Evolutionary conservation across 2,113 vertebrate species (phyloP), one percentile per base, ranked within the genome.

Genomic region (Stercorarius parasiticus): DNA sequence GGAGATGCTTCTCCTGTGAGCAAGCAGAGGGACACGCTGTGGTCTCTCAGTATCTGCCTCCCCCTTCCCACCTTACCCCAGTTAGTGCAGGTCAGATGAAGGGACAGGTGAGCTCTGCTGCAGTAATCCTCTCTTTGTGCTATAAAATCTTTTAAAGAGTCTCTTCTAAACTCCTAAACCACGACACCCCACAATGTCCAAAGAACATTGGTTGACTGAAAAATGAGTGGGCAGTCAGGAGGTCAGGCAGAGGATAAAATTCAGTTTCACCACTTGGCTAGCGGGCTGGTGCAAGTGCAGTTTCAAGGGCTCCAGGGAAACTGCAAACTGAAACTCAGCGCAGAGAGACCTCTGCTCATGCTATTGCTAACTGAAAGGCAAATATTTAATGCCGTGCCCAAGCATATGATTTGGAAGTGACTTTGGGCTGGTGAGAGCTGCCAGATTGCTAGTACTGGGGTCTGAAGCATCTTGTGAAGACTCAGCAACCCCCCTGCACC

Each of bases 251-350:
- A 16, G 49, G 34, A 5, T 3, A 53, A 59, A 74, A 61, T 32
- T 6, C 6, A 62, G n/a, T 32, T 32, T 38, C 36, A 38, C 21
- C 23, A 22, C 30, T 50, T 0, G 0, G 30, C 38, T 81, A 40
- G 29, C 27, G 40, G 36, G 19, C 61, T 72, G 83, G 26, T 77
- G 29, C 25, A 78, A 47, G 55, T 38, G 58, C 36, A 36, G 23
- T 62, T 82, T 79, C 40, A 49, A 53, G 43, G 23, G 15, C 55
- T 64, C 15, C 47, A 61, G n/a, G 38, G 25, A 10, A 82, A 52
- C 22, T 23, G 52, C 38, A 42, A 71, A 42, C 0, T 43, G 36
- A 25, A 85, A 49, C 59, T 56, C 19, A 9, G 11, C 49, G 53
- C n/a, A 59, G 15, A 62, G 27, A 78, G 42, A 5, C 2, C 30